Conservation (phyloP, 2,888 invertebrate species). For the Podotricha telesiphe region DNA sequence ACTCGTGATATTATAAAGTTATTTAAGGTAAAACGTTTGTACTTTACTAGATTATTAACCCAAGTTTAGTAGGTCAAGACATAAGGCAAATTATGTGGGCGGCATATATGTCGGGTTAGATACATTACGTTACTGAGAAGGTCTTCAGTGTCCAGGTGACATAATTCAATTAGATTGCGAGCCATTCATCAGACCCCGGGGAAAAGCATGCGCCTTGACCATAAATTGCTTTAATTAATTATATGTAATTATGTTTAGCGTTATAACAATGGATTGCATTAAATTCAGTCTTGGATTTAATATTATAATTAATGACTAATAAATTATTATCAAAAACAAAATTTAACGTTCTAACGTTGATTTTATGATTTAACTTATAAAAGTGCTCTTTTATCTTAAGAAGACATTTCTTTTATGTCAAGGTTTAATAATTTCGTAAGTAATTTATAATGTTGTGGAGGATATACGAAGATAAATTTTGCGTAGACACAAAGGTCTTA, state of each 20-base stretch:
- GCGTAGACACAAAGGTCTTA: constrained; percentile 19
- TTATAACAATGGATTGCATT: constrained; percentile 7
- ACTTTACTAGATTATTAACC: not conserved
- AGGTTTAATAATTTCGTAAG: constrained; percentile 26
- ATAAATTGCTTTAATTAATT: constrained; percentile 22
- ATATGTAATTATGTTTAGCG: not conserved
- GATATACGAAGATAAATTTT: constrained; percentile 24
- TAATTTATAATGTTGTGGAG: constrained; percentile 15
- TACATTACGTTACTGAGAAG: constrained; percentile 20
- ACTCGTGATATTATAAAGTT: not conserved
- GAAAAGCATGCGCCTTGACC: constrained; percentile 35
- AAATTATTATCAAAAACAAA: not conserved
- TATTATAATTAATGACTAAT: not conserved
- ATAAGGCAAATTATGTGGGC: constrained; percentile 14
- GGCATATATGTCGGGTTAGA: constrained; percentile 9
- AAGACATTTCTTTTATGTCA: constrained; percentile 6
- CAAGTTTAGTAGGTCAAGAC: constrained; percentile 15
- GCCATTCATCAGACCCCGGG: constrained; percentile 45
- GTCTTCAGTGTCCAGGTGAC: constrained; percentile 43
- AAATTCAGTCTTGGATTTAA: not conserved
- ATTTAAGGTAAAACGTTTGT: not conserved
- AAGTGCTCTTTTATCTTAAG: constrained; percentile 1
- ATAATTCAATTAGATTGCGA: constrained; percentile 52
- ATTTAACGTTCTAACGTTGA: not conserved
- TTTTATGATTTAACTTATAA: not conserved